A percentile compares a stretch with the other conserved stretches of the same genome.
phyloP scores from a whole-genome alignment of 2,888 invertebrate species.

The Andricus quercusramuli region DNA sequence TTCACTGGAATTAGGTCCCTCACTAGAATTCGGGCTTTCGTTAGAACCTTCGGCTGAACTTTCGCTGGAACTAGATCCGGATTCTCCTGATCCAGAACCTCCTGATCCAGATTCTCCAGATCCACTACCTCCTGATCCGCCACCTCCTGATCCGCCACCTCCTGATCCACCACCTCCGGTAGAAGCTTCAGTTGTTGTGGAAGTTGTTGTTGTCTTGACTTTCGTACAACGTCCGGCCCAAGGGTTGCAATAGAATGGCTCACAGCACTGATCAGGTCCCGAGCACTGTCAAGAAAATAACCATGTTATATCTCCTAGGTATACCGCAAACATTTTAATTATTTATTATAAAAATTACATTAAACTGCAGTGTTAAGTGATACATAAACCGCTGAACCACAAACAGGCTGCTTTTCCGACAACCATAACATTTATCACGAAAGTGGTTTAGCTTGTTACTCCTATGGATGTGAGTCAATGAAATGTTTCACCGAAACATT shows the following conservation, averaged over 20 bases:
- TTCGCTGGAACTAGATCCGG: not conserved
- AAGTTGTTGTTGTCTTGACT: conserved; percentile 41
- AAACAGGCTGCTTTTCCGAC: not conserved
- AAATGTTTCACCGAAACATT: no score
- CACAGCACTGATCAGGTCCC: conserved; percentile 47
- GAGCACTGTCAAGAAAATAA: conserved; percentile 44
- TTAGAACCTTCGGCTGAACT: not conserved
- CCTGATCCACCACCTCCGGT: conserved; percentile 21
- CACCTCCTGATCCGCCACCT: not conserved
- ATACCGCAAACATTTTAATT: conserved; percentile 9
- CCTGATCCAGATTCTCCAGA: conserved; percentile 1
- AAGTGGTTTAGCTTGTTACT: not conserved
- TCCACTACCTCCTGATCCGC: not conserved
- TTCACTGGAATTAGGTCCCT: not conserved
- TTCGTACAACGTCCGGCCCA: conserved; percentile 51
- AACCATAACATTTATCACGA: conserved; percentile 7
- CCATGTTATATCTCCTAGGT: not conserved
- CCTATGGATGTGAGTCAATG: no score
- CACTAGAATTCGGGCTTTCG: not conserved
- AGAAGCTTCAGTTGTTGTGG: conserved; percentile 20
- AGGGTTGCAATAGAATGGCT: conserved; percentile 48
- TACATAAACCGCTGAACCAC: conserved; percentile 15
- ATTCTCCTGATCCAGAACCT: not conserved
- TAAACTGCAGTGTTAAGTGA: conserved; percentile 12
- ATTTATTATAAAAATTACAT: conserved; percentile 2